These are phyloP conservation scores for Buceros bicornis DNA, from an alignment of 2,797 vertebrate genomes.

Conservation along the genomic window DNA sequence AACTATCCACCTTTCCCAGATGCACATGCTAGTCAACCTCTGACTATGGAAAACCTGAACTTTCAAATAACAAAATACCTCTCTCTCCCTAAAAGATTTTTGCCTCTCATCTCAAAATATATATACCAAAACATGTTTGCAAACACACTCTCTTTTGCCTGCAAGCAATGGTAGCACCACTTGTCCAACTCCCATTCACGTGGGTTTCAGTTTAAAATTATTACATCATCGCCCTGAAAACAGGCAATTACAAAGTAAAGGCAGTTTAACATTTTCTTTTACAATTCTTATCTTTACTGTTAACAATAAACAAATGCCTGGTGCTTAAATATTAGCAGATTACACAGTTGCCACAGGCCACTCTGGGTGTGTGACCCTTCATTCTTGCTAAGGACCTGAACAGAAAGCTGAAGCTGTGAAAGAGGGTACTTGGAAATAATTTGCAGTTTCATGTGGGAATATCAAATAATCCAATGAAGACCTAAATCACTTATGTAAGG, in stretches of 20 bases:
- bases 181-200: neutral
- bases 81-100: neutral
- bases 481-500: neutral
- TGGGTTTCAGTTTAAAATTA: neutral
- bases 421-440: neutral
- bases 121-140: neutral
- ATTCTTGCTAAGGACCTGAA: neutral
- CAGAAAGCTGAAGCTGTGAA: neutral
- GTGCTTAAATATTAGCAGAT: slow-evolving; percentile 16
- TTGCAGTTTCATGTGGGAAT: neutral
- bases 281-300: neutral
- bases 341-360: neutral
- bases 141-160: neutral
- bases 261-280: slow-evolving; percentile 1
- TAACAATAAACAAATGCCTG: neutral
- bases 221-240: neutral
- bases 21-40: neutral
- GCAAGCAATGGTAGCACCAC: neutral
- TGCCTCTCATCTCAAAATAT: neutral
- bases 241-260: neutral
- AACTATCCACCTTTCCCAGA: neutral
- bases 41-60: neutral
- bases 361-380: neutral
- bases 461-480: neutral
- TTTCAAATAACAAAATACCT: neutral